These are phyloP conservation scores for Dynastes tityus DNA, from an alignment of 2,888 invertebrate species.

Conservation along the genomic window DNA sequence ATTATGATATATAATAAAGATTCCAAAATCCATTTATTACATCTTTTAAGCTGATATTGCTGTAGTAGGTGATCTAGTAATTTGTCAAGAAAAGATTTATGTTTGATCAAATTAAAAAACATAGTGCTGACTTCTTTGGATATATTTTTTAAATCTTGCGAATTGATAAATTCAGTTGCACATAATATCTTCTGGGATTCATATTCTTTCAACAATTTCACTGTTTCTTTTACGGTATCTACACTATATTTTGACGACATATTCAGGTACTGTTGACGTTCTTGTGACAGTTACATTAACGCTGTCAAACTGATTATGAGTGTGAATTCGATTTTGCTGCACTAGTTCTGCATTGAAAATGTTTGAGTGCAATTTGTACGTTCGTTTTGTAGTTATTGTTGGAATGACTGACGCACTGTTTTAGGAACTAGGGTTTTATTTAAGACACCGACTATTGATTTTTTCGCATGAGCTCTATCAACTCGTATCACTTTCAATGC, in stretches of 20 bases:
- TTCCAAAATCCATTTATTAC: conserved; percentile 56
- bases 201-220: conserved; percentile 50
- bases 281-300: conserved; percentile 11
- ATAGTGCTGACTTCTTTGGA: conserved; percentile 51
- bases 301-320: conserved; percentile 6
- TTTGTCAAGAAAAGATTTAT: conserved; percentile 59
- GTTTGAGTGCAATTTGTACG: too few species aligned
- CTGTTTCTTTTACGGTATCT: conserved; percentile 43
- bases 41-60: conserved; percentile 53
- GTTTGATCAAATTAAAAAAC: conserved; percentile 58
- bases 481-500: too few species aligned
- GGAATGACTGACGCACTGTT: too few species aligned
- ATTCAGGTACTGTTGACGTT: conserved; percentile 32
- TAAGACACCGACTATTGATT: too few species aligned
- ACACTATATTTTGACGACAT: conserved; percentile 38
- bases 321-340: too few species aligned
- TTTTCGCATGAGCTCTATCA: too few species aligned
- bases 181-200: conserved; percentile 46
- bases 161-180: conserved; percentile 45
- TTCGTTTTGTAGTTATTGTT: too few species aligned
- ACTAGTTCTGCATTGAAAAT: too few species aligned
- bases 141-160: conserved; percentile 37
- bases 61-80: conserved; percentile 58
- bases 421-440: too few species aligned
- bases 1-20: conserved; percentile 61